phyloP scores from a whole-genome alignment of 1,140 invertebrate species.

The Ostrea denselamellosa region DNA sequence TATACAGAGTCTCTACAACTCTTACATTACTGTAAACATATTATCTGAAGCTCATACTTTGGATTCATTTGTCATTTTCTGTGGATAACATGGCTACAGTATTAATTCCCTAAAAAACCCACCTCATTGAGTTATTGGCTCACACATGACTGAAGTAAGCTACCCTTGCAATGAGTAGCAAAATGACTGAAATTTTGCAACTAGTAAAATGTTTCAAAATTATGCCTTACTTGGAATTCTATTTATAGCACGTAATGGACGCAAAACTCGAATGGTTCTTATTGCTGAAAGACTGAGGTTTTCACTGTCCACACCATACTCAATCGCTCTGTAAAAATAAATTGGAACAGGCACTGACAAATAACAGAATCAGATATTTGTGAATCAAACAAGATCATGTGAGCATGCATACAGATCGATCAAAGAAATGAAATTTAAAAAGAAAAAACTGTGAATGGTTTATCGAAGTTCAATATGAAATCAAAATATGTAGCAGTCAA shows the following conservation, averaged over 20 bases:
- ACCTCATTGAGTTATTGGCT: too few relatives aligned
- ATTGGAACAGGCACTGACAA: not conserved
- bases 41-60: too few relatives aligned
- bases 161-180: too few relatives aligned
- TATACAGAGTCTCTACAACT: too few relatives aligned
- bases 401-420: not conserved
- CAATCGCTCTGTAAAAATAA: slow-evolving; percentile 87
- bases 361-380: not conserved
- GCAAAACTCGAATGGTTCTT: slow-evolving; percentile 96
- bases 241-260: slow-evolving; percentile 98
- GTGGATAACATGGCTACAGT: too few relatives aligned
- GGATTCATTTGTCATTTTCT: too few relatives aligned
- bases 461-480: not conserved
- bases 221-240: slow-evolving; percentile 97
- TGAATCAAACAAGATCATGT: not conserved
- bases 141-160: too few relatives aligned
- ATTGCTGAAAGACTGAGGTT: slow-evolving; percentile 99
- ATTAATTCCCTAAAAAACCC: too few relatives aligned
- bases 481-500: not conserved
- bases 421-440: not conserved
- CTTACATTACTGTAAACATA: too few relatives aligned
- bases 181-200: not conserved
- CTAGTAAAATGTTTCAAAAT: not conserved
- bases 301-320: slow-evolving; percentile 96
- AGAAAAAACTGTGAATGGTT: not conserved